Base-by-base conservation (phyloP, 1,140 invertebrate genomes). In the Hylaeus anthracinus region DNA sequence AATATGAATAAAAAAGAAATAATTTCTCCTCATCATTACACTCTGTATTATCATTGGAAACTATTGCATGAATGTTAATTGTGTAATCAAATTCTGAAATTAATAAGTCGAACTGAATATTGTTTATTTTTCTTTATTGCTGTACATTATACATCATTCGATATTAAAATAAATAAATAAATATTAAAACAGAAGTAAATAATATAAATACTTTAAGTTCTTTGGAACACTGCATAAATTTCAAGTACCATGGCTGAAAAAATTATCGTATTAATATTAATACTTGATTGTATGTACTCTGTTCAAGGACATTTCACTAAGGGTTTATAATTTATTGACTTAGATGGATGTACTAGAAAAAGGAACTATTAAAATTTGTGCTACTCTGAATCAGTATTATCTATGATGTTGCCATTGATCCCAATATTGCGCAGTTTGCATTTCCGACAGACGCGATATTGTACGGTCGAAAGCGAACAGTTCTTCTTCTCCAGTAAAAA, bases 401-500 rank as follows among this genome's bases (percentile, higher is more conserved):
- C 84, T 87, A 81, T 95, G 93, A 63, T 95, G 95, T 65, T 96
- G 95, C 96, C 96, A 97, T 85, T 95, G 95, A 66, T 97, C 95
- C 98, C 98, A 99, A 93, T 99, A 99, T 79, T 97, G 96, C 76
- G 96, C 94, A 3, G 97, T 98, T 93, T 99, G 98, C 98, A 99
- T 99, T 94, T 99, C 98, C 69, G 96, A 96, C 41, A 99, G 94
- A 70, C 99, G 94, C 0, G 98, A 99, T 14, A 99, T 91, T 26
- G 98, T 99, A 76, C 99, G 94, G 85, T 99, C 98, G 92, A 98
- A 99, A 9, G 99, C 98, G 94, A 99, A 99, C 75, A 98, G 93
- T 94, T 99, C 99, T 93, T 99, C 99, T 91, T 99, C 98, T 0
- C 98, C 98, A 43, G 98, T 99, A 89, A 99, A 99, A 85, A 99